Conservation (phyloP, 2,888 invertebrate species). For the Callyntrura guangdongensis region DNA sequence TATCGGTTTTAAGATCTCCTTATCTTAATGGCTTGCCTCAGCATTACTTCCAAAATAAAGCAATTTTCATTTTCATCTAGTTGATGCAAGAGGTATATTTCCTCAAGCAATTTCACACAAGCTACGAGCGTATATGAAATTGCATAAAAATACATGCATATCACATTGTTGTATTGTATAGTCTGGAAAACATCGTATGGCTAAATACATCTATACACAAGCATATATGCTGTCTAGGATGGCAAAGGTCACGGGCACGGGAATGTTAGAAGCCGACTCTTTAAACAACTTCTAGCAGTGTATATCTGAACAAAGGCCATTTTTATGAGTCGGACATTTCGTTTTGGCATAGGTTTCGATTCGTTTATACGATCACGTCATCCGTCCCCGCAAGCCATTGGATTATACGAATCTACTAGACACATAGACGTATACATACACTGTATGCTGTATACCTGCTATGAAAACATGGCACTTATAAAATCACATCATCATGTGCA, state of each 20-base stretch:
- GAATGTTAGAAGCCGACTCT: background rate
- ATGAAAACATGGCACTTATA: background rate
- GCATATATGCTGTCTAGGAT: background rate
- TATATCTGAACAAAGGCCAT: slow-evolving; percentile 19
- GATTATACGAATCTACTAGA: background rate
- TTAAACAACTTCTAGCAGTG: background rate
- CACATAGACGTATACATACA: background rate
- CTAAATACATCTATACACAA: background rate
- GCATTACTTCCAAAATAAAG: background rate
- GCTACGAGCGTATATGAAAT: no score
- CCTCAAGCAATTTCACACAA: no score
- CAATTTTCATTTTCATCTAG: no score
- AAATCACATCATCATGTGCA: no score
- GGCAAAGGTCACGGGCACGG: slow-evolving; percentile 16
- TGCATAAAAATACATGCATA: no score
- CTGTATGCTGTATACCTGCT: background rate
- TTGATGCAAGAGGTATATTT: no score
- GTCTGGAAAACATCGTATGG: no score
- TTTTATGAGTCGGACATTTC: background rate
- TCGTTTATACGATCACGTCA: background rate
- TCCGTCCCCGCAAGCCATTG: background rate
- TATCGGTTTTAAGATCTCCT: background rate
- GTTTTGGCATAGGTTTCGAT: background rate
- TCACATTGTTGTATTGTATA: no score
- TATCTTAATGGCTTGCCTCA: no score